phyloP scores from a whole-genome alignment of 2,888 invertebrate species.

The Apodemia hepburni region DNA sequence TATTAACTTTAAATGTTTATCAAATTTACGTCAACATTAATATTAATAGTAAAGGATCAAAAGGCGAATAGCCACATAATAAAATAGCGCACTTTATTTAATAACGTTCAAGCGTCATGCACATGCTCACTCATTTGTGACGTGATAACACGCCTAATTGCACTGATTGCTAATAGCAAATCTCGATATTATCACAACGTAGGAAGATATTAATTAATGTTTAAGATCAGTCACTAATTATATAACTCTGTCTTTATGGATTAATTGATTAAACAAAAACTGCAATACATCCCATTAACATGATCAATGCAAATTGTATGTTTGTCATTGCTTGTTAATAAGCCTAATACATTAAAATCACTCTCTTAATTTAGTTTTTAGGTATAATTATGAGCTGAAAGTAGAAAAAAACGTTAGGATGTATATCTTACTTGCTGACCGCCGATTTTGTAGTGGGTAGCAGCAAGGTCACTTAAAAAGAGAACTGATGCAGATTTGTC shows the following conservation, averaged over 20 bases:
- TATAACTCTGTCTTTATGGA: background rate
- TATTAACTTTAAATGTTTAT: no score
- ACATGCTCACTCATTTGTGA: conserved; percentile 38
- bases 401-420: no score
- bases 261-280: background rate
- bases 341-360: no score
- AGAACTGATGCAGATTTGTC: no score
- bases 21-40: background rate
- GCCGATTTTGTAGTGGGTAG: no score
- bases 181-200: conserved; percentile 13
- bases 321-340: no score
- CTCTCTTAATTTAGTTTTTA: no score
- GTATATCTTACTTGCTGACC: no score
- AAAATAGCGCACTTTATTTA: conserved; percentile 1
- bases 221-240: conserved; percentile 1
- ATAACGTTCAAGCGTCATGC: conserved; percentile 18
- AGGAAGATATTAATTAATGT: conserved; percentile 8
- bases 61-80: background rate
- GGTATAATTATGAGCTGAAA: no score
- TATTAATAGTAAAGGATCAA: background rate
- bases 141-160: conserved; percentile 41
- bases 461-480: no score
- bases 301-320: no score
- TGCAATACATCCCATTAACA: background rate
- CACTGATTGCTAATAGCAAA: conserved; percentile 36